Evolutionary conservation across 2,797 vertebrate species (phyloP), one percentile per base, ranked within the genome.

Genomic region (Bradypodion pumilum): DNA sequence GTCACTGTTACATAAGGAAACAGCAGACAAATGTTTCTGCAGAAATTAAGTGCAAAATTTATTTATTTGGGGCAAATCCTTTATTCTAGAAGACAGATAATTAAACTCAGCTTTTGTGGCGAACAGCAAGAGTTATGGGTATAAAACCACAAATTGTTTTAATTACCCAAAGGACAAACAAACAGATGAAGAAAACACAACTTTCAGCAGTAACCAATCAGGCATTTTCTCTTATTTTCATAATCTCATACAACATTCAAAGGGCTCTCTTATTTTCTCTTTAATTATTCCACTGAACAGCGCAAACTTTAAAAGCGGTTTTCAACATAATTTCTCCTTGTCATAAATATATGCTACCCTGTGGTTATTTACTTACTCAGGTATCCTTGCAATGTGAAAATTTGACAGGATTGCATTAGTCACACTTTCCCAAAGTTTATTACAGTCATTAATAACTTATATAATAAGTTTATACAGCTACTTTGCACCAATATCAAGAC

Each of bases 181-280:
- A 15, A n/a, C 2, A 49, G 74, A 60, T 77, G 60, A 13, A 23
- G 52, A 80, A 80, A 83, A 83, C 23, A 79, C 2, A 27, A 3
- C 15, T 84, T 78, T 62, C 35, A 60, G 52, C 8, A 37, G 68
- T 1, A 0, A 8, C 82, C 32, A 44, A 42, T 80, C 35, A n/a
- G 76, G 56, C 4, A 15, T 68, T 32, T 75, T 49, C 23, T 65
- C 27, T 69, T 78, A 0, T 1, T 66, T 88, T 66, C 23, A 80
- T 3, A 42, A 66, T n/a, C 9, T n/a, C n/a, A 77, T 7, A 21
- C 1, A 62, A 37, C 1, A 86, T 0, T 0, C 6, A n/a, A 19
- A 8, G 80, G 27, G 5, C 35, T 68, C 23, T 73, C 15, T 85
- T 72, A 15, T 73, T 49, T 76, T 65, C 29, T 68, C 46, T 72